Base-by-base conservation (phyloP, 2,113 vertebrate genomes). In the Marcusenius ussheri region DNA sequence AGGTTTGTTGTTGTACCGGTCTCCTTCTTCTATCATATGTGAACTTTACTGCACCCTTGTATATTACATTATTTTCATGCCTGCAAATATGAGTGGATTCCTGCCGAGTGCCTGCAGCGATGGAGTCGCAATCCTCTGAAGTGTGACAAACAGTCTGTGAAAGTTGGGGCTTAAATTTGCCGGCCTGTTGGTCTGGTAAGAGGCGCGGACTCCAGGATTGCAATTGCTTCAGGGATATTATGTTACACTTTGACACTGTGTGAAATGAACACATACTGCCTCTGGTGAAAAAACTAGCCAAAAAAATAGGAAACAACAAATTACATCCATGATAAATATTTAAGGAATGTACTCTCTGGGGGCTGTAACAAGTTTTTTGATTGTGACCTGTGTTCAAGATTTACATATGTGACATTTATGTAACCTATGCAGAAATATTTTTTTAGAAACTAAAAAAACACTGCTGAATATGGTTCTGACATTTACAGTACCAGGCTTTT, bases 61-160 rank as follows among this genome's bases (percentile, higher is more conserved):
- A 53, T 47, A 53, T 53, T 35, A 51, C 27, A 53, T 53, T 87
- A 53, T 87, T 87, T 51, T 87, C 47, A 87, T 87, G 85, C 85
- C 56, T 51, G 50, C 85, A 87, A 87, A 87, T 87, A 39, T 31
- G 85, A 87, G 49, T 87, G 85, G 85, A 87, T 87, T 87, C 85
- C 85, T 87, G 85, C 85, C n/a, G 85, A 53, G 24, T 56, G 49
- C 85, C 85, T 53, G 85, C 50, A 56, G 85, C 50, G 17, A 87
- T 53, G 50, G 50, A 53, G 85, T 53, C 85, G 49, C 42, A 27
- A 47, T 86, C 83, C 83, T 86, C 83, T 86, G 83, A 86, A 86
- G 83, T 87, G 85, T 87, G 85, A 87, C 49, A 87, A 87, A 87
- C 85, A 86, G 83, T 47, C 83, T 86, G 83, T 86, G 83, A 86